These are phyloP conservation scores for Otolemur crassicaudatus DNA, from an alignment of 2,797 vertebrate genomes.

Conservation along the genomic window DNA sequence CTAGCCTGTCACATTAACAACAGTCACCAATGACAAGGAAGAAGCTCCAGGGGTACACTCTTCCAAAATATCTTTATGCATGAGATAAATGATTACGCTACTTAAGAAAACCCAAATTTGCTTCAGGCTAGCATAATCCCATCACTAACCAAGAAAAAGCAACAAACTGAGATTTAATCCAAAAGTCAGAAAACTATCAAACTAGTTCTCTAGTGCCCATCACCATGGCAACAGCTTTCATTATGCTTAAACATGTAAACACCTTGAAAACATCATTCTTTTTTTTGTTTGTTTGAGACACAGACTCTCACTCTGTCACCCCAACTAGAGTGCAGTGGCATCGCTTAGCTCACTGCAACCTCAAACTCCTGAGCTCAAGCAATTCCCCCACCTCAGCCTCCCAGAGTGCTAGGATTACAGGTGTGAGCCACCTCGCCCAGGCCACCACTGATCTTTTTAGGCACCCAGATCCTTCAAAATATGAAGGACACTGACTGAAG, in stretches of 20 bases:
- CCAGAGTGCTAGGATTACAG: too few relatives aligned
- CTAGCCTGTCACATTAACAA: background rate
- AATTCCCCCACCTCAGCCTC: too few relatives aligned
- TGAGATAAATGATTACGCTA: constrained; percentile 49
- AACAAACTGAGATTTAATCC: constrained; percentile 11
- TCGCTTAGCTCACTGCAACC: too few relatives aligned
- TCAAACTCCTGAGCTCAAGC: too few relatives aligned
- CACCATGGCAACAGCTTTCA: constrained; percentile 56
- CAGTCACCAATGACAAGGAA: constrained; percentile 32
- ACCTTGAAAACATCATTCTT: background rate
- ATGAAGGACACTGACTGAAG: constrained; percentile 47
- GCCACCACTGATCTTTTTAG: constrained; percentile 28
- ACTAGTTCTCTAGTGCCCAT: constrained; percentile 14
- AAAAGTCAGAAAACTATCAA: constrained; percentile 51
- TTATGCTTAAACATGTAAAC: constrained; percentile 56
- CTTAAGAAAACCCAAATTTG: constrained; percentile 56
- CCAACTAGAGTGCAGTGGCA: too few relatives aligned
- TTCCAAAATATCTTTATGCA: constrained; percentile 44
- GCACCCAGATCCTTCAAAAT: constrained; percentile 24
- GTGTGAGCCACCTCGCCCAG: too few relatives aligned
- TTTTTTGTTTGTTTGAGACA: background rate
- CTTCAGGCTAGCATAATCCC: constrained; percentile 42
- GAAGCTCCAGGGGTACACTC: background rate
- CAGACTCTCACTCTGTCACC: too few relatives aligned
- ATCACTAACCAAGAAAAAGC: constrained; percentile 47